Evolutionary conservation across 1,140 invertebrate genomes (phyloP), one percentile per base, ranked within the genome.

Genomic region (Zaprionus kolodkinae): DNA sequence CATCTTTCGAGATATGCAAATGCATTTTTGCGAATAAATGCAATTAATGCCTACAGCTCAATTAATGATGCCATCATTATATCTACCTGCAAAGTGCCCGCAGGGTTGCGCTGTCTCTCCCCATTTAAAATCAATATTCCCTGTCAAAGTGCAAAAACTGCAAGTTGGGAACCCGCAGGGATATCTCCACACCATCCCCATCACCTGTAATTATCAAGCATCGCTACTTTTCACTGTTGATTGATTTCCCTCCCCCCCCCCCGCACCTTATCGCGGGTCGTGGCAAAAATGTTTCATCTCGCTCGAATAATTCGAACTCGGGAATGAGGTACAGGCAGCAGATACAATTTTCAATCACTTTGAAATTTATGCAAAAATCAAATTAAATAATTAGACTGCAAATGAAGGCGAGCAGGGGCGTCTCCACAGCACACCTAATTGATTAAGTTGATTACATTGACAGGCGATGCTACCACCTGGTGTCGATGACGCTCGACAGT

Each of bases 401-500:
- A 76, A 77, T 67, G 57, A 81, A 15, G 6, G 7, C n/a, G 40
- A n/a, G 40, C 13, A 25, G 40, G 36, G 52, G 56, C 43, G 60
- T 64, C 43, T 59, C 40, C 35, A 54, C 17, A 40, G 68, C 72
- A 66, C 68, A 64, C 60, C 78, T 86, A 87, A 86, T 86, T 86
- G 82, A 86, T 86, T 86, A 71, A 86, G 66, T 76, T 79, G 76
- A 86, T 86, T 86, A 77, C 76, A 76, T 76, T 73, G 79, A 64
- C 55, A 57, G 36, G 61, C 17, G 62, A 76, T 68, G 59, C 62
- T 62, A 63, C 66, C 25, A 56, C 62, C 33, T 33, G 38, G 52
- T 63, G 43, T 63, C 59, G 43, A n/a, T 60, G 55, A 60, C n/a
- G 40, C 40, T 45, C 52, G 27, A 12, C 64, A 60, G 40, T 60